These are phyloP conservation scores for Cinclus cinclus DNA, from an alignment of 2,113 vertebrate species.

Conservation along the genomic window DNA sequence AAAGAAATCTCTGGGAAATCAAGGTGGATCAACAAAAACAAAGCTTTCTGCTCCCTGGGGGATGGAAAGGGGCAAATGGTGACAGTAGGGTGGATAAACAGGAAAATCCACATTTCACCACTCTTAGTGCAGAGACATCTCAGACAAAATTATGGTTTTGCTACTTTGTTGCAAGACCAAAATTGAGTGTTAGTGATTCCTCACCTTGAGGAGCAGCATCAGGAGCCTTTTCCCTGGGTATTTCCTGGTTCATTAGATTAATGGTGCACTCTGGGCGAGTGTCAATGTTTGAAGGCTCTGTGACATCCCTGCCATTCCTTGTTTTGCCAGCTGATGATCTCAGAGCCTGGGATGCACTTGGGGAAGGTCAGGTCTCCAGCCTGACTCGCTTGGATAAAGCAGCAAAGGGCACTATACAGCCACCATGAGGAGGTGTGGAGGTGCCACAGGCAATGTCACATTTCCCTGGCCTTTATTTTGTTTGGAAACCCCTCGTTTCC, in stretches of 20 bases:
- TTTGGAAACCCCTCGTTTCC: not conserved
- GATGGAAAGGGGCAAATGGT: not conserved
- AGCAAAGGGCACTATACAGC: not conserved
- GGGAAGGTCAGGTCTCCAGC: not conserved
- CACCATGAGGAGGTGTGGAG: not conserved
- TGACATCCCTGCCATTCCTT: not conserved
- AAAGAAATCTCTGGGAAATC: not conserved
- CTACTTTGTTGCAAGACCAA: not conserved
- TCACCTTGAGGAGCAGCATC: not conserved
- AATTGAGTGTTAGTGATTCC: not conserved
- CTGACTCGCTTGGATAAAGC: not conserved
- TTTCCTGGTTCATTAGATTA: slow-evolving; percentile 5
- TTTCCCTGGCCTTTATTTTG: accelerated
- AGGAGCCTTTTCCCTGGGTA: not conserved
- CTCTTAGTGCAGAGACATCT: not conserved
- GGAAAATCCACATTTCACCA: not conserved
- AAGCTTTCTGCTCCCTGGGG: not conserved
- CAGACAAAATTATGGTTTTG: not conserved
- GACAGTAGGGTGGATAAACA: not conserved
- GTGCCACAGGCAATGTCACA: not conserved
- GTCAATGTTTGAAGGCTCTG: not conserved
- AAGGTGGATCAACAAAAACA: not conserved
- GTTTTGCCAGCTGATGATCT: not conserved
- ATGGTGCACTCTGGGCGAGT: not conserved
- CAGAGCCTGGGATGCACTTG: accelerated